Evolutionary conservation across 1,140 invertebrate species (phyloP), one percentile per base, ranked within the genome.

Genomic region (Adoxophyes honmai): DNA sequence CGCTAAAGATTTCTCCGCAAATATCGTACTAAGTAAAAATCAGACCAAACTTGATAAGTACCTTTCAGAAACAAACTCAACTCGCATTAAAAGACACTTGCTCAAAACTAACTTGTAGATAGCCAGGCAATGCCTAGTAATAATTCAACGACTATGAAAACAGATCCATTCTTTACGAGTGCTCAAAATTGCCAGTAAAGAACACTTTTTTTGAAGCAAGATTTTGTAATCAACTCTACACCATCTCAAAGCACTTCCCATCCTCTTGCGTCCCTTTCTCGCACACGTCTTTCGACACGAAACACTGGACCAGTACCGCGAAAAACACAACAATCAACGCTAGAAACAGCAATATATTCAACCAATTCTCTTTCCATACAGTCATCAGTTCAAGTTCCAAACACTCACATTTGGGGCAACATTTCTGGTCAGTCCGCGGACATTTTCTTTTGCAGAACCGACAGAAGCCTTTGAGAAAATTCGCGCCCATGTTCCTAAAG

Each of bases 341-440:
- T n/a, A 88, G 34, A 28, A 88, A 52, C 8, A 73, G 57, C 5
- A 86, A 52, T 16, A 88, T 81, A 52, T 88, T 88, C 60, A 88
- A 63, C 86, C 86, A 86, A 44, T 86, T 79, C 11, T 88, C 86
- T 52, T 66, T 78, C 74, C 77, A 86, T 7, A 82, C 66, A 5
- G 56, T 65, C 59, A 73, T 72, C 4, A 85, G 14, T 16, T 86
- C 73, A 4, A 78, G 57, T 11, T 86, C 83, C 0, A 86, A 48
- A 35, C 85, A 88, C 4, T 78, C 56, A 42, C 85, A 88, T 28
- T 75, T 69, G 0, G 70, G 54, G 11, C 85, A 88, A 57, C 85
- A 88, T 51, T 85, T 88, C 2, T 68, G 34, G 0, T 80, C 72
- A 0, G 73, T 75, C 1, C 76, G 61, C 0, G 79, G 76, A 57